Conservation (phyloP, 2,888 invertebrate species). For the Volucella bombylans region DNA sequence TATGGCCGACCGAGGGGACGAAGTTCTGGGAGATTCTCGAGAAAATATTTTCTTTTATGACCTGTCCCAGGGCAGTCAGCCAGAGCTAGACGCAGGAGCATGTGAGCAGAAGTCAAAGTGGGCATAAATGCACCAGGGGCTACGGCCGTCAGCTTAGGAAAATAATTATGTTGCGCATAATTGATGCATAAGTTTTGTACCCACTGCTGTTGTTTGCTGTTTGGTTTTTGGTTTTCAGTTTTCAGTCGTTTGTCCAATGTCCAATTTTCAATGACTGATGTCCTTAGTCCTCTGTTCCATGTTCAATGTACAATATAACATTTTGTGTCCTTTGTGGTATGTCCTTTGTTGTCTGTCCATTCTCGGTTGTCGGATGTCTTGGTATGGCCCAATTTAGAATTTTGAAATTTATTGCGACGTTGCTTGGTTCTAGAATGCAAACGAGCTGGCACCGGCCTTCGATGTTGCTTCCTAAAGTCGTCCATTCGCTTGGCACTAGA, state of each 20-base stretch:
- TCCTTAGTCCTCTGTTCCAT: too few relatives aligned
- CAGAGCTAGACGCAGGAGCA: conserved; percentile 26
- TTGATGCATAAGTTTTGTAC: conserved; percentile 29
- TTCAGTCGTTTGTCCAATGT: too few relatives aligned
- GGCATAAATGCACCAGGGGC: conserved; percentile 3
- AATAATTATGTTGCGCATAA: conserved; percentile 71
- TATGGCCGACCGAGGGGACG: conserved; percentile 46
- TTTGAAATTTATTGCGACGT: conserved; percentile 15
- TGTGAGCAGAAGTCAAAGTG: conserved; percentile 22
- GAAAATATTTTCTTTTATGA: conserved; percentile 52
- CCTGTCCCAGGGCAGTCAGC: conserved; percentile 42
- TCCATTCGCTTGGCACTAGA: conserved; percentile 30
- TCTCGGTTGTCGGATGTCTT: conserved; percentile 10
- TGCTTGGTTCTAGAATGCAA: conserved; percentile 4
- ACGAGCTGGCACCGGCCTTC: conserved; percentile 10
- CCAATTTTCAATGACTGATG: too few relatives aligned
- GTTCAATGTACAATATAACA: too few relatives aligned
- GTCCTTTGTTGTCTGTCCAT: too few relatives aligned
- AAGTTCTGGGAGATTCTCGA: conserved; percentile 18
- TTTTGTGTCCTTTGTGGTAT: too few relatives aligned
- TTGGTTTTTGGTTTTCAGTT: too few relatives aligned
- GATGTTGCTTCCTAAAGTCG: conserved; percentile 33
- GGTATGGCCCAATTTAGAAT: conserved; percentile 44
- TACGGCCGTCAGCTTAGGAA: conserved; percentile 34
- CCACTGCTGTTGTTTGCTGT: not conserved